A percentile compares a stretch with the other conserved stretches of the same genome.
Conservation (phyloP, 2,888 invertebrate species). For the Coecobrya sp. region DNA sequence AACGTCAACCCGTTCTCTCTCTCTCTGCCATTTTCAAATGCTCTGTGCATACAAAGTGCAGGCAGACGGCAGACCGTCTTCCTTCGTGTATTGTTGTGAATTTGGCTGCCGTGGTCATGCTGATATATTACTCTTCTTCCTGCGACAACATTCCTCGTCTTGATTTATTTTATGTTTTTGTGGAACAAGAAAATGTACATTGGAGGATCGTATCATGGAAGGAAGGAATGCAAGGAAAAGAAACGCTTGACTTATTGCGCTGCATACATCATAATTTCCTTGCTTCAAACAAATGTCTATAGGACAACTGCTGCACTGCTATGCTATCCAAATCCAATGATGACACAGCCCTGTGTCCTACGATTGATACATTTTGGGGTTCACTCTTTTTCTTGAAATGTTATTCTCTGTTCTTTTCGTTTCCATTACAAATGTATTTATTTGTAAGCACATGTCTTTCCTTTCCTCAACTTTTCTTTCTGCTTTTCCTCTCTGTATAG, state of each 20-base stretch:
- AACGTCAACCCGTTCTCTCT: constrained; percentile 1
- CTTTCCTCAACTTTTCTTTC: background rate
- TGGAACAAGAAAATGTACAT: background rate
- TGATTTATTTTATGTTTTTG: constrained; percentile 22
- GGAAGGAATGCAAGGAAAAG: constrained; percentile 17
- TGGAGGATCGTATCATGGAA: background rate
- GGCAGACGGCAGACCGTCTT: background rate
- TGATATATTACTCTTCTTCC: constrained; percentile 20
- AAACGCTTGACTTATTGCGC: background rate
- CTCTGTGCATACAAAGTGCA: background rate
- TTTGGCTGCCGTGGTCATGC: constrained; percentile 20
- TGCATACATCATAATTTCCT: constrained; percentile 33
- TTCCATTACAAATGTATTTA: no score
- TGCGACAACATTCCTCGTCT: constrained; percentile 20
- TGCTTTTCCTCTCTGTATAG: background rate
- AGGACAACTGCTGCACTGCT: background rate
- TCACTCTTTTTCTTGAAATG: background rate
- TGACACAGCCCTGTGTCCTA: background rate
- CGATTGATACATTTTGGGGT: background rate
- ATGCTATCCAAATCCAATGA: background rate
- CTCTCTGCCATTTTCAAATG: background rate
- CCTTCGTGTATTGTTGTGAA: constrained; percentile 7
- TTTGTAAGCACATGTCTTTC: background rate
- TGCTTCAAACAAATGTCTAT: background rate
- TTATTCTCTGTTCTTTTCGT: no score